A percentile compares a stretch with the other conserved stretches of the same genome.
These are phyloP conservation scores for Ceyx melanurus DNA, from an alignment of 2,113 vertebrate species.

Conservation along the genomic window DNA sequence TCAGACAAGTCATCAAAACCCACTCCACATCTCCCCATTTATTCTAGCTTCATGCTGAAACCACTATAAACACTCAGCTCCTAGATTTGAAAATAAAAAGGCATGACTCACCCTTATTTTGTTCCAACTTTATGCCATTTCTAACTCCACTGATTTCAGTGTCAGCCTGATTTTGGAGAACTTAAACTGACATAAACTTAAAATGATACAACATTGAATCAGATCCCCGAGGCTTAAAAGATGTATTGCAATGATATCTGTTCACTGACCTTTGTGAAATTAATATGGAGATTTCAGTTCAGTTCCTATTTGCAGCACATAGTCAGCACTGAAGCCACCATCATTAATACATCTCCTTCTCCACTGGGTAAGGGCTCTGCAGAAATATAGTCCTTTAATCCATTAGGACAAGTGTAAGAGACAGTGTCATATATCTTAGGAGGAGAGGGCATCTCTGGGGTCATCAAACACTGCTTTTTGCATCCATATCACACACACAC, in stretches of 20 bases:
- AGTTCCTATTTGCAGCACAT: neutral
- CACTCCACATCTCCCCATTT: neutral
- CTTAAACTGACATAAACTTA: slow-evolving; percentile 27
- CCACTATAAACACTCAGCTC: neutral
- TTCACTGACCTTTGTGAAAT: slow-evolving; percentile 17
- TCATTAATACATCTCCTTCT: neutral
- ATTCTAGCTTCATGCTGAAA: neutral
- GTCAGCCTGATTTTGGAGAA: neutral
- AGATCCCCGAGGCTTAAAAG: neutral
- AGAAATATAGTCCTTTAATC: neutral
- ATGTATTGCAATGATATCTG: neutral
- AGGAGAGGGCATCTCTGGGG: neutral
- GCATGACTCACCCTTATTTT: neutral
- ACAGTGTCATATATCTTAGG: neutral
- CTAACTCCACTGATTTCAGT: neutral
- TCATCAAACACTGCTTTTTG: neutral
- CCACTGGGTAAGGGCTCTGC: neutral
- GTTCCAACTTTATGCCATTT: neutral
- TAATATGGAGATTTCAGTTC: slow-evolving; percentile 26
- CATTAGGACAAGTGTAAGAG: neutral
- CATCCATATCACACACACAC: neutral
- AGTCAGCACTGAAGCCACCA: neutral
- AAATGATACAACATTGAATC: neutral
- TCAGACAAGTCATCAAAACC: neutral
- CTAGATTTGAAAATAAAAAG: neutral